Conservation (phyloP, 2,113 vertebrate species). For the Aegithalos caudatus region DNA sequence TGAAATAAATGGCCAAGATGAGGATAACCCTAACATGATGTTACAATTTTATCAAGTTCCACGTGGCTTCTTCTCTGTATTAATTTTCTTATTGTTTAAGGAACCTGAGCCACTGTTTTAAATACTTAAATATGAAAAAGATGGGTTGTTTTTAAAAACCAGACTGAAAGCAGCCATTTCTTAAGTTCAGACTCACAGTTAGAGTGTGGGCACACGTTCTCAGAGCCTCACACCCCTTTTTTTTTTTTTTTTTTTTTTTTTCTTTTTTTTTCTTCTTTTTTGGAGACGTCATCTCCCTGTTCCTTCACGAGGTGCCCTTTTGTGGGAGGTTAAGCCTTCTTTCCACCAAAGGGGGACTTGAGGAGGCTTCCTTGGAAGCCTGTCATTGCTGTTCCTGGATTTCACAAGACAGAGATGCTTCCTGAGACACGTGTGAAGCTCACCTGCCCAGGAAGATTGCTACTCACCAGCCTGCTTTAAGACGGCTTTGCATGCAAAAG, state of each 20-base stretch:
- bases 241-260: background rate
- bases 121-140: background rate
- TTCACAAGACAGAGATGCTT: background rate
- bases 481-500: constrained; percentile 58
- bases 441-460: constrained; percentile 47
- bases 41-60: background rate
- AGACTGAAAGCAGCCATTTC: background rate
- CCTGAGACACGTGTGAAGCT: background rate
- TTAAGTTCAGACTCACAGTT: background rate
- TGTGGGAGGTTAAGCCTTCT: background rate
- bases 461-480: constrained; percentile 13
- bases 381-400: background rate
- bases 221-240: background rate
- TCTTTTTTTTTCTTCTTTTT: background rate
- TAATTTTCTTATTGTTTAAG: background rate
- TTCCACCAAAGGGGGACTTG: background rate
- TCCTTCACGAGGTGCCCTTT: background rate
- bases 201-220: background rate
- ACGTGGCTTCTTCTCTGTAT: background rate
- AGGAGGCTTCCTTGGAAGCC: constrained; percentile 17
- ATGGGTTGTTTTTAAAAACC: background rate
- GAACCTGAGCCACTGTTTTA: background rate
- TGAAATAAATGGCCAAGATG: background rate
- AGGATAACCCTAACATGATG: background rate
- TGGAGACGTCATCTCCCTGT: background rate